A percentile compares a stretch with the other conserved stretches of the same genome.
phyloP scores from a whole-genome alignment of 2,113 vertebrate genomes.

The Microtus richardsoni region DNA sequence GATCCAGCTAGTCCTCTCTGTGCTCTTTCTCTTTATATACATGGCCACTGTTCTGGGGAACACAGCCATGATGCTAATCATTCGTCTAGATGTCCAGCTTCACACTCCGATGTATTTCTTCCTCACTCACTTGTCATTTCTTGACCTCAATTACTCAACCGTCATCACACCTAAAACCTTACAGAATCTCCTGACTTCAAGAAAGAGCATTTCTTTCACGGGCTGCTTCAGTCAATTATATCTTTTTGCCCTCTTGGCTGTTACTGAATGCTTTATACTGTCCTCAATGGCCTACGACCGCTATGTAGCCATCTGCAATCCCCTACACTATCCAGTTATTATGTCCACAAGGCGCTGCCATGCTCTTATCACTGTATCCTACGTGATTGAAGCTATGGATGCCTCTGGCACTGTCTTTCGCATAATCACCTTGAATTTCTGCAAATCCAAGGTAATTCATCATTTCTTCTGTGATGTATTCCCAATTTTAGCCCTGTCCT shows the following conservation, averaged over 20 bases:
- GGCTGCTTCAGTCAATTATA: neutral
- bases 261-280: neutral
- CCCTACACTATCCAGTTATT: neutral
- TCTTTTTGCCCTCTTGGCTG: neutral
- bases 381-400: neutral
- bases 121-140: neutral
- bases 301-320: neutral
- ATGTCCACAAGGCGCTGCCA: neutral
- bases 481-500: neutral
- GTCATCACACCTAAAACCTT: conserved; percentile 6
- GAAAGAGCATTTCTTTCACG: neutral
- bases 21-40: neutral
- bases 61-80: neutral
- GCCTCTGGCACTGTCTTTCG: neutral
- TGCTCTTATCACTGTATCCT: neutral
- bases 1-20: neutral
- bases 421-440: neutral
- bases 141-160: neutral
- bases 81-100: neutral
- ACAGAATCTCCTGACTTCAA: neutral
- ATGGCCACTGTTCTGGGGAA: neutral
- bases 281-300: neutral
- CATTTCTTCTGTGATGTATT: conserved; percentile 1
- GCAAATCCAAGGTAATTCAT: neutral
- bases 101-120: neutral